Percentiles rank a stretch among this genome's conserved stretches.
Evolutionary conservation across 2,888 invertebrate genomes (phyloP).

Genomic region (Yponomeuta sedellus): DNA sequence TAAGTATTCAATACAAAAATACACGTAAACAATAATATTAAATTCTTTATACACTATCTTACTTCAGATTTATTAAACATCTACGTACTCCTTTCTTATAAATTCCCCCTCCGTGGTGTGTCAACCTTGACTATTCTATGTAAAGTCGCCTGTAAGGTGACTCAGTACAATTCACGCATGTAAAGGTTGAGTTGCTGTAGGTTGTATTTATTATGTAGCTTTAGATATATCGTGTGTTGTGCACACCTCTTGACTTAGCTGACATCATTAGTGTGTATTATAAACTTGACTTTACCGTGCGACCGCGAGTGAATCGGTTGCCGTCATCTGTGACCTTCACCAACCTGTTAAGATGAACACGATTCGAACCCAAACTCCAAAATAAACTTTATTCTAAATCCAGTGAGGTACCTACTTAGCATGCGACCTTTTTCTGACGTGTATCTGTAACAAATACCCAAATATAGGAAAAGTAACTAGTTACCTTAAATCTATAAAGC

Average conservation of each 20-base stretch:
- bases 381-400: neutral
- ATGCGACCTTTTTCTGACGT: neutral
- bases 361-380: neutral
- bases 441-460: neutral
- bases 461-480: neutral
- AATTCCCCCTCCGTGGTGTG: too few species aligned
- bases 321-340: conserved; percentile 18
- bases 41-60: neutral
- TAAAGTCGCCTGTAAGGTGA: too few species aligned
- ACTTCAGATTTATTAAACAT: too few species aligned
- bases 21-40: neutral
- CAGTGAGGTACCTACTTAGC: neutral
- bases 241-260: neutral
- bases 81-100: too few species aligned
- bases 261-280: conserved; percentile 16
- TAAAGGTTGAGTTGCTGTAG: neutral
- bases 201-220: neutral
- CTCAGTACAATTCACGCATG: too few species aligned
- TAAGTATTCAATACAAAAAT: neutral
- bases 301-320: conserved; percentile 11
- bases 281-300: conserved; percentile 25
- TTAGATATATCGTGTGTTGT: neutral
- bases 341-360: conserved; percentile 15
- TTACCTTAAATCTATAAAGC: neutral
- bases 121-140: too few species aligned